A percentile compares a stretch with the other conserved stretches of the same genome.
Evolutionary conservation across 2,888 invertebrate genomes (phyloP).

Genomic region (Muschampia plurimacula): DNA sequence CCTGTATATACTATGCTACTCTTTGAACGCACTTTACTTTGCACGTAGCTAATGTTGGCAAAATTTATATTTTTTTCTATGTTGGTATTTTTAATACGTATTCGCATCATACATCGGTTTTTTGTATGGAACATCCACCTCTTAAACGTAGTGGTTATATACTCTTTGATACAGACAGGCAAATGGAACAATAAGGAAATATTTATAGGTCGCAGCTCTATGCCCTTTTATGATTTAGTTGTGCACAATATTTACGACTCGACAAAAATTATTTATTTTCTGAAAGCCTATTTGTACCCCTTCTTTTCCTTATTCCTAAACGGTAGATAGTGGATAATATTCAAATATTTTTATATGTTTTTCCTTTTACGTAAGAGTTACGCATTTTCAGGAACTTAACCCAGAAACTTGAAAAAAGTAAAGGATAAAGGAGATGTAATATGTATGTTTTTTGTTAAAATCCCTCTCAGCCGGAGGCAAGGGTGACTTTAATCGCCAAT

Average conservation of each 20-base stretch:
- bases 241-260: constrained; percentile 4
- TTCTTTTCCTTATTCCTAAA: constrained; percentile 5
- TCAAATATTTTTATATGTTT: constrained; percentile 31
- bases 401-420: constrained; percentile 34
- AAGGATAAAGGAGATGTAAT: constrained; percentile 22
- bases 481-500: constrained; percentile 39
- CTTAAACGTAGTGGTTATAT: too few relatives aligned
- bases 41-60: too few relatives aligned
- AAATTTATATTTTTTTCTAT: too few relatives aligned
- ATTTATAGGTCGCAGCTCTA: constrained; percentile 1
- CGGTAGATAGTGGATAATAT: constrained; percentile 28
- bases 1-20: too few relatives aligned
- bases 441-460: constrained; percentile 26
- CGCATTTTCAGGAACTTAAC: constrained; percentile 35
- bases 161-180: neutral
- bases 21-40: too few relatives aligned
- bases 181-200: constrained; percentile 7
- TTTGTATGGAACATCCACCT: too few relatives aligned
- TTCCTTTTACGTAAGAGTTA: constrained; percentile 32
- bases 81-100: too few relatives aligned
- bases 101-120: too few relatives aligned
- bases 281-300: constrained; percentile 22
- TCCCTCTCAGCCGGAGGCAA: constrained; percentile 21
- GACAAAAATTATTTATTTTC: constrained; percentile 25
- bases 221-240: constrained; percentile 4